Base-by-base conservation (phyloP, 2,888 invertebrate genomes). In the Yponomeuta evonymella region DNA sequence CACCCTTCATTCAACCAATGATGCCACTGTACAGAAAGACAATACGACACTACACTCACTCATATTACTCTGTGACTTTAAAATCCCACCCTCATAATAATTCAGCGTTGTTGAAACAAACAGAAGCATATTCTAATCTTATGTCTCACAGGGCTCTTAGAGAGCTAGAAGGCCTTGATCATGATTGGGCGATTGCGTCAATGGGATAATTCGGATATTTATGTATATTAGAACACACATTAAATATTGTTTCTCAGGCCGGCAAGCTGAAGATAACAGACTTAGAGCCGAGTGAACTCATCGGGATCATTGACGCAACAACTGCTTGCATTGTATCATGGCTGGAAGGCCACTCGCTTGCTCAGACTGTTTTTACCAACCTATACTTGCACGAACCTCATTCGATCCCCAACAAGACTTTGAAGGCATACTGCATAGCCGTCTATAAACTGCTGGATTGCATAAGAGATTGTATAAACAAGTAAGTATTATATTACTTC, bases 321-420 rank as follows among this genome's bases (percentile, higher is more conserved):
- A 94, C 97, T 81, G 96, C 98, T 0, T 98, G 98, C 83, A 93
- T 99, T 77, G 98, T 98, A 0, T 98, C 99, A 0, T 99, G 99
- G 99, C 86, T 99, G 23, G 99, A 99, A 87, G 99, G 99, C 0
- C 97, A 98, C 82, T 98, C 97, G 0, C 93, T 99, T 75, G 98
- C 98, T 8, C 99, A 99, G 91, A 99, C 99, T 1, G 96, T 99
- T 10, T 98, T 99, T 83, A 99, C 98, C 43, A 98, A 98, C 86
- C 94, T 99, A 36, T 99, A 99, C 84, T 92, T 98, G 62, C 98
- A 99, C 85, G 96, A 97, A 75, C 98, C 98, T 0, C 94, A 96
- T 79, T 94, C 95, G 73, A 97, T 99, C 73, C 93, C 95, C 76
- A 97, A 98, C 81, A 95, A 95, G 81, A 93, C 95, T 8, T 89